phyloP scores from a whole-genome alignment of 2,113 vertebrate genomes.

The Budorcas taxicolor region DNA sequence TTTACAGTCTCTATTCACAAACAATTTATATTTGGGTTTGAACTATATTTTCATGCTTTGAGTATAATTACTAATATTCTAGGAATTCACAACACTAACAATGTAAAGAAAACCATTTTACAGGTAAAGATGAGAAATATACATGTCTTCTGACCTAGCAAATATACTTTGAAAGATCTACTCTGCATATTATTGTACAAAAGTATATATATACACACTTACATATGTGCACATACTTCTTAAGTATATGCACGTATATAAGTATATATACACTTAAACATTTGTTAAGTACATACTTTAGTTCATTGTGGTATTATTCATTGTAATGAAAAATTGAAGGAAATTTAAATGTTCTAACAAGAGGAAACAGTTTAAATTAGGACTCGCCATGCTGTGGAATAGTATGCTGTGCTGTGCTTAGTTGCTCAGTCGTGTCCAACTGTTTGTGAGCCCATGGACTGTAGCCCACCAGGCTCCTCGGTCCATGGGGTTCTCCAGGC shows the following conservation, averaged over 20 bases:
- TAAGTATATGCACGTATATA: not conserved
- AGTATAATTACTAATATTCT: not conserved
- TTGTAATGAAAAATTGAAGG: not conserved
- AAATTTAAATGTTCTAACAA: not conserved
- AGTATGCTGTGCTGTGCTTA: not conserved
- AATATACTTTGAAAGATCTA: not conserved
- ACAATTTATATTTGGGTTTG: not conserved
- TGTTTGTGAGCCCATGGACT: not conserved
- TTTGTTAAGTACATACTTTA: not conserved
- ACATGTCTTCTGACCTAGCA: not conserved
- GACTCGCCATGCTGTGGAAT: not conserved
- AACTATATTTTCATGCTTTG: slow-evolving; percentile 17
- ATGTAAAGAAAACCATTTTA: not conserved
- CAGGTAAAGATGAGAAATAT: not conserved
- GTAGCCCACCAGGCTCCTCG: not conserved
- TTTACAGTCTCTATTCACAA: slow-evolving; percentile 7
- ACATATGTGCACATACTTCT: not conserved
- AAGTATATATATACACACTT: not conserved
- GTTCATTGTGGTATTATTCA: not conserved
- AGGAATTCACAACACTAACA: not conserved
- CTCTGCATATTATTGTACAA: not conserved
- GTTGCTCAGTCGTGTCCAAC: accelerated
- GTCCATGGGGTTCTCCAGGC: not conserved
- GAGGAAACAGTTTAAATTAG: not conserved
- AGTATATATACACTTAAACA: not conserved